phyloP scores from a whole-genome alignment of 1,140 invertebrate genomes.

The Philotrypesis tridentata region DNA sequence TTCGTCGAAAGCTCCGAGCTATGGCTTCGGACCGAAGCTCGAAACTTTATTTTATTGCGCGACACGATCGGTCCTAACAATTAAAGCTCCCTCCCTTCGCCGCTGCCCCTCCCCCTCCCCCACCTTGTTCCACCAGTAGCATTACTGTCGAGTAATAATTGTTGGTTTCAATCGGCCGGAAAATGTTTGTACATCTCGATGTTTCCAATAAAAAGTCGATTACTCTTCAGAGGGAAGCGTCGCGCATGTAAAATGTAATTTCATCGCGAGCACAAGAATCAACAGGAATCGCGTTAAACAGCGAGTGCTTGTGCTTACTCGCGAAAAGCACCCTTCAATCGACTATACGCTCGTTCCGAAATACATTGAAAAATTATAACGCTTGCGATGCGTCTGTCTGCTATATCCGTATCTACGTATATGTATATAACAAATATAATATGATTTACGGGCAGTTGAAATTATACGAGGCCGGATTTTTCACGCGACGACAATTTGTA shows the following conservation, averaged over 20 bases:
- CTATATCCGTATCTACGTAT: too few relatives aligned
- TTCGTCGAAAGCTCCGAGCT: too few relatives aligned
- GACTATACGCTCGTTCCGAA: background rate
- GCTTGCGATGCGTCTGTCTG: too few relatives aligned
- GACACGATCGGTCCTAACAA: background rate
- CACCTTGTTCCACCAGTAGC: too few relatives aligned
- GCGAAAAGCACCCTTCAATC: background rate
- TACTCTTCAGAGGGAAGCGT: background rate
- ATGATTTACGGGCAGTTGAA: too few relatives aligned
- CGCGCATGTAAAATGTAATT: background rate
- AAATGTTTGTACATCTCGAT: background rate
- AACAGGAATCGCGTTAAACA: background rate
- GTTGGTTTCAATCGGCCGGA: background rate
- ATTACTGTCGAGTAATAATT: background rate
- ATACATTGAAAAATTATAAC: background rate
- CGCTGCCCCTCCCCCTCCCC: too few relatives aligned
- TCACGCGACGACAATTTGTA: too few relatives aligned
- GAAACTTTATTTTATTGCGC: too few relatives aligned
- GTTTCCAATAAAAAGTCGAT: background rate
- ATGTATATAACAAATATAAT: too few relatives aligned
- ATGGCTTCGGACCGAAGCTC: too few relatives aligned
- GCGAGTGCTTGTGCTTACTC: background rate
- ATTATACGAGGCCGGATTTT: too few relatives aligned
- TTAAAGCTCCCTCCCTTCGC: too few relatives aligned
- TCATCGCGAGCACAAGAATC: background rate